Conservation (phyloP, 2,797 vertebrate genomes). For the Salmo trutta region DNA sequence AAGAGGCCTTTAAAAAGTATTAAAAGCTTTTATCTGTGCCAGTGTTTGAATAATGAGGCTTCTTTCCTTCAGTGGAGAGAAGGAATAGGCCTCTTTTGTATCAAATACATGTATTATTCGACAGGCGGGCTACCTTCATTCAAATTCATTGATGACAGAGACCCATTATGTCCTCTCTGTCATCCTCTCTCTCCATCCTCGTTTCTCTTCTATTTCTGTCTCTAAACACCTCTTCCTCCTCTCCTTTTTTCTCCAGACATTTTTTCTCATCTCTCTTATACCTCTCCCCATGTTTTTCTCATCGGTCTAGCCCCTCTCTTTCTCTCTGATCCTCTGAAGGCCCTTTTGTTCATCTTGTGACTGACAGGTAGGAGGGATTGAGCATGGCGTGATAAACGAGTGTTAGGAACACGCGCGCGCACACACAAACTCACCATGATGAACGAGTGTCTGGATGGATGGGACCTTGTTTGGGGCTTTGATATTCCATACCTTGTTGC, state of each 20-base stretch:
- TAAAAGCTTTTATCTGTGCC: slow-evolving; percentile 32
- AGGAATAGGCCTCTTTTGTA: slow-evolving; percentile 20
- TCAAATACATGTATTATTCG: slow-evolving; percentile 21
- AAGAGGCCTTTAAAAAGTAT: slow-evolving; percentile 27
- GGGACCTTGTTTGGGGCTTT: neutral
- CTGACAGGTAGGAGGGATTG: neutral
- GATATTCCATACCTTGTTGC: slow-evolving; percentile 8
- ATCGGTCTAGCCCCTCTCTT: neutral
- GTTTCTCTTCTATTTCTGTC: neutral
- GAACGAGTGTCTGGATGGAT: neutral
- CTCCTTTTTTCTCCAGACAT: neutral
- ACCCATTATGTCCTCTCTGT: neutral
- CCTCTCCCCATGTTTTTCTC: neutral
- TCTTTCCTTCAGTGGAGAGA: slow-evolving; percentile 33
- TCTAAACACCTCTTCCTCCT: neutral
- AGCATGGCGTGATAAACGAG: neutral
- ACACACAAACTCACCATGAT: neutral
- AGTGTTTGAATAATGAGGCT: slow-evolving; percentile 43
- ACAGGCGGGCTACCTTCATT: slow-evolving; percentile 13
- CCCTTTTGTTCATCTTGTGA: neutral
- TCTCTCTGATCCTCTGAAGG: neutral
- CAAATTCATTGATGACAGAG: slow-evolving; percentile 8
- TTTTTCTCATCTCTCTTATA: neutral
- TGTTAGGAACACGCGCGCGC: neutral
- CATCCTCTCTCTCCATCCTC: neutral